These are phyloP conservation scores for Centropyge bicolor DNA, from an alignment of 2,797 vertebrate genomes.

Conservation along the genomic window DNA sequence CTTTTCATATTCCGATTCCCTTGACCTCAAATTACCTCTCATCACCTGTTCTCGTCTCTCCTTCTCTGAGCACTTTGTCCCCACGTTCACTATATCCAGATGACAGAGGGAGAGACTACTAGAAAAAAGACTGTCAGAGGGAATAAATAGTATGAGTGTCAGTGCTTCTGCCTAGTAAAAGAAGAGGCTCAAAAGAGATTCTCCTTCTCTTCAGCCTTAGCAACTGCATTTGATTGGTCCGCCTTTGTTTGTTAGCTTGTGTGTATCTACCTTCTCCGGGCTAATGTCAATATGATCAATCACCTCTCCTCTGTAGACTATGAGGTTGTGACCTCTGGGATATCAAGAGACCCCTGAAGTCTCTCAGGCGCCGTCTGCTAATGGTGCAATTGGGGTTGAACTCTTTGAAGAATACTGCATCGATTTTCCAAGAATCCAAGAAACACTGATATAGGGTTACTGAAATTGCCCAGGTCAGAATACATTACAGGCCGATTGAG, in stretches of 20 bases:
- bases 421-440: conserved; percentile 50
- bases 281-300: conserved; percentile 39
- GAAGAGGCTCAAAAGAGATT: conserved; percentile 13
- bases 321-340: conserved; percentile 49
- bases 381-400: conserved; percentile 20
- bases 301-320: conserved; percentile 24
- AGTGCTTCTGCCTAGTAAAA: conserved; percentile 36
- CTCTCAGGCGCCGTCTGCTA: conserved; percentile 32
- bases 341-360: conserved; percentile 43
- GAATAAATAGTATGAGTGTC: conserved; percentile 37
- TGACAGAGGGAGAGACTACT: conserved; percentile 7
- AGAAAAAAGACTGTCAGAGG: conserved; percentile 17
- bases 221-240: conserved; percentile 44
- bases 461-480: conserved; percentile 63
- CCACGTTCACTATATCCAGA: conserved; percentile 21
- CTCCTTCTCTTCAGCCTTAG: conserved; percentile 41
- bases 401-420: conserved; percentile 48
- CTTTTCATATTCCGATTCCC: conserved; percentile 38
- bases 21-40: conserved; percentile 57
- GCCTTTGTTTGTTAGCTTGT: conserved; percentile 13
- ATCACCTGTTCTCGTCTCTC: conserved; percentile 44
- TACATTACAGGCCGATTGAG: conserved; percentile 55
- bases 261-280: conserved; percentile 35
- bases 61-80: conserved; percentile 35
- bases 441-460: conserved; percentile 58